A percentile compares a stretch with the other conserved stretches of the same genome.
phyloP scores from a whole-genome alignment of 2,113 vertebrate species.

The Microcebus griseorufus region DNA sequence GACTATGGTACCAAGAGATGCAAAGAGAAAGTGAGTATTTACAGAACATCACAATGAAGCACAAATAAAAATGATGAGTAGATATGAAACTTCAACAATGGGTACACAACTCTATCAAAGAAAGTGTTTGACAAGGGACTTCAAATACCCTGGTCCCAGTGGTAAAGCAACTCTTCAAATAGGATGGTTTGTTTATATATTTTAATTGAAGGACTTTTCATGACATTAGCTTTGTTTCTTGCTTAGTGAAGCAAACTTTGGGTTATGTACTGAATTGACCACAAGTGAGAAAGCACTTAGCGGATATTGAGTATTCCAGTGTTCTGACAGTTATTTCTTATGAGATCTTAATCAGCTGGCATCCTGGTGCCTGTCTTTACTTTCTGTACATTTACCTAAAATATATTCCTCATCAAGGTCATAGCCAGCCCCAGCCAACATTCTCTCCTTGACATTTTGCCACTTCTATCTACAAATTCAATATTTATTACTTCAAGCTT shows the following conservation, averaged over 20 bases:
- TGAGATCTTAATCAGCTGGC: neutral
- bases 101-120: slow-evolving; percentile 16
- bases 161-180: neutral
- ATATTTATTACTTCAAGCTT: neutral
- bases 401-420: neutral
- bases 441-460: neutral
- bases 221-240: neutral
- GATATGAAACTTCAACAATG: neutral
- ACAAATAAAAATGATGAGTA: neutral
- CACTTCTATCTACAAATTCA: slow-evolving; percentile 4
- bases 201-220: neutral
- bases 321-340: neutral
- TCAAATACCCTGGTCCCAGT: neutral
- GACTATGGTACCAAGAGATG: neutral
- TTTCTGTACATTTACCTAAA: neutral
- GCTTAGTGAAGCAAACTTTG: neutral
- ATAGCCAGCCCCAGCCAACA: neutral
- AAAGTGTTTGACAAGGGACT: neutral
- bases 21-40: slow-evolving; percentile 7
- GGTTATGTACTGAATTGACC: neutral
- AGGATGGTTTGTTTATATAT: neutral
- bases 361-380: neutral
- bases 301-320: neutral
- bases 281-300: neutral
- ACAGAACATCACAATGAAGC: neutral